Percentiles rank a stretch among this genome's conserved stretches.
Conservation (phyloP, 2,797 vertebrate species). For the Etheostoma perlongum region DNA sequence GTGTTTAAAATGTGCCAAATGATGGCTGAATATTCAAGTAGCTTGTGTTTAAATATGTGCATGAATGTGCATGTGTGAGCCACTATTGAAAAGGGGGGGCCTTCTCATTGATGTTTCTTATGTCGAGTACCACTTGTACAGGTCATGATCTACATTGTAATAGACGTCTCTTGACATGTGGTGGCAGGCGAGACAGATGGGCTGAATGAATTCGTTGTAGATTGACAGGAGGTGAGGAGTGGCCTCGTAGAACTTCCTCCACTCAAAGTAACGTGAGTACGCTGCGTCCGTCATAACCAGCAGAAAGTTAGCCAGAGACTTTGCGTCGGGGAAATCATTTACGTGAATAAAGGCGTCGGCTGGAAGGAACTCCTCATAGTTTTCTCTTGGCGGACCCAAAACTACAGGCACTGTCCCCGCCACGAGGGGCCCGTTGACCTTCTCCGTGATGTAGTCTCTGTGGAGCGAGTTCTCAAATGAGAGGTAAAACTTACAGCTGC, state of each 20-base stretch:
- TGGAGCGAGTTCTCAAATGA: conserved; percentile 51
- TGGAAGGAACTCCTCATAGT: conserved; percentile 91
- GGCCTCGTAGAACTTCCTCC: conserved; percentile 87
- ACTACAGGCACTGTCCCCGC: conserved; percentile 90
- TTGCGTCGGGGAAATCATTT: conserved; percentile 89
- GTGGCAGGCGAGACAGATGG: conserved; percentile 89
- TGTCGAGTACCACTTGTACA: conserved; percentile 9
- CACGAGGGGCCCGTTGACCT: conserved; percentile 90
- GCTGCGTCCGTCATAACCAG: conserved; percentile 86
- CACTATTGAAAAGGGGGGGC: neutral
- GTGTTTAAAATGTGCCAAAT: too few relatives aligned
- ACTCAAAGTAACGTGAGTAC: conserved; percentile 89
- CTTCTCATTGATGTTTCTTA: neutral
- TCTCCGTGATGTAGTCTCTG: conserved; percentile 92
- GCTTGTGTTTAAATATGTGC: neutral
- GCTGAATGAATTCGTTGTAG: conserved; percentile 85
- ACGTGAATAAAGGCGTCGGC: conserved; percentile 91
- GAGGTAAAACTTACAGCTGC: conserved; percentile 92
- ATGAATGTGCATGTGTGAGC: neutral
- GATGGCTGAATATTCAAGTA: neutral
- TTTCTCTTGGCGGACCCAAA: conserved; percentile 89
- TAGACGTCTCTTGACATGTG: conserved; percentile 70
- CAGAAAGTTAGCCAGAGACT: conserved; percentile 88
- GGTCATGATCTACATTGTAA: conserved; percentile 14
- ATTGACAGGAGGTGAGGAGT: conserved; percentile 59